Evolutionary conservation across 1,140 invertebrate genomes (phyloP), one percentile per base, ranked within the genome.

Genomic region (Drosophila oshimai): DNA sequence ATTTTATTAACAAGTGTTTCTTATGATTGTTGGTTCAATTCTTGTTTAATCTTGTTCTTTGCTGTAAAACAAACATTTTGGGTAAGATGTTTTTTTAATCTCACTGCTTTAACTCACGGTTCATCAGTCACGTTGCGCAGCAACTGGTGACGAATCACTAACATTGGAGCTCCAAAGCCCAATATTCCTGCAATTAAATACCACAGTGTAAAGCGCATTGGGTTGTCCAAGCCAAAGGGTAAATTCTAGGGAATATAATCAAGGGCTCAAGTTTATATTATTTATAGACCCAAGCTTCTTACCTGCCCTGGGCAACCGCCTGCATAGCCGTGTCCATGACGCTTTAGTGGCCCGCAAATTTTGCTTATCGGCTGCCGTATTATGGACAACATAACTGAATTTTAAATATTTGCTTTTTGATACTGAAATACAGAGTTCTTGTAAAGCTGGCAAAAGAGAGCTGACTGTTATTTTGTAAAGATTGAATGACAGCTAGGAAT

Each of bases 81-180:
- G 4, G 20, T 6, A 0, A 7, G 10, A 24, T 41, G 17, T 15
- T 44, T 26, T 1, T 6, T 6, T 1, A 7, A 33, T 5, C 9
- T 13, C 0, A 5, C 9, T 9, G 4, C 2, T 18, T 4, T 0
- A 29, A 58, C 54, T 78, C 45, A 75, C 80, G 70, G 64, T 1
- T 49, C 36, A 0, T 54, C 10, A 6, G 41, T 53, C 0, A 39
- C 67, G 45, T 46, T 75, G 15, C 80, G 74, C 3, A 84, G 57
- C 81, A 87, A 42, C 26, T 74, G 73, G 44, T 87, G 81, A 7
- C 81, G 68, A n/a, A 87, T 1, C 6, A 87, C 76, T 18, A 87
- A 12, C 5, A 31, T 70, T 1, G 81, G 81, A 17, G 81, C 46
- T 20, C 81, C 81, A 24, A 87, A 87, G 13, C 81, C 81, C 7